A percentile compares a stretch with the other conserved stretches of the same genome.
Evolutionary conservation across 1,140 invertebrate genomes (phyloP).

Genomic region (Pollicipes pollicipes): DNA sequence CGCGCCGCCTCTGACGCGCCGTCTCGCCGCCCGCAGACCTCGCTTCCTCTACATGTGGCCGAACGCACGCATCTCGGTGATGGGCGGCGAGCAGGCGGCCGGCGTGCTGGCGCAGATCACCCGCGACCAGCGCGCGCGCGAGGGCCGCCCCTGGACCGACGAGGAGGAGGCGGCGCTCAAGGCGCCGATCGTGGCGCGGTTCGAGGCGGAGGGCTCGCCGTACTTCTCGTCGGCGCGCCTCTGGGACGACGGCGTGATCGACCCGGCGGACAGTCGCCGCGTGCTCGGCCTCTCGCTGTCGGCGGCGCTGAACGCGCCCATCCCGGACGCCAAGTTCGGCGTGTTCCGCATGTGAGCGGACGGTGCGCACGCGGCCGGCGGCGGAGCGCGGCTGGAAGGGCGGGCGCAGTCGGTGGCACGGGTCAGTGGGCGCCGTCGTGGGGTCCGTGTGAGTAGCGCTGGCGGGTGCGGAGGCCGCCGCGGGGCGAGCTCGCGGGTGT

Average conservation of each 20-base stretch:
- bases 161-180: slow-evolving; percentile 69
- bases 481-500: too few species aligned
- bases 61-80: slow-evolving; percentile 83
- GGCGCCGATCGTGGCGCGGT: slow-evolving; percentile 66
- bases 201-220: slow-evolving; percentile 79
- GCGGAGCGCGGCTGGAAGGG: too few species aligned
- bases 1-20: too few species aligned
- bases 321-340: slow-evolving; percentile 64
- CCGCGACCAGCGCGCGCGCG: slow-evolving; percentile 52
- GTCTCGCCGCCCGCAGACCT: slow-evolving; percentile 44
- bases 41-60: slow-evolving; percentile 95
- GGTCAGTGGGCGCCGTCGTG: too few species aligned
- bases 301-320: slow-evolving; percentile 59
- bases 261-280: slow-evolving; percentile 68
- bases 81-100: slow-evolving; percentile 88
- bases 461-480: too few species aligned
- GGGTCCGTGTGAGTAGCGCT: too few species aligned
- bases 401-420: too few species aligned
- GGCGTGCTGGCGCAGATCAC: slow-evolving; percentile 75
- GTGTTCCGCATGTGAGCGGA: slow-evolving; percentile 72
- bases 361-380: too few species aligned
- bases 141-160: slow-evolving; percentile 59
- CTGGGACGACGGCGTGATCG: slow-evolving; percentile 94
- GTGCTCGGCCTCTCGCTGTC: slow-evolving; percentile 72
- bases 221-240: slow-evolving; percentile 80